Evolutionary conservation across 2,888 invertebrate species (phyloP).

Genomic region (Arge pagana): DNA sequence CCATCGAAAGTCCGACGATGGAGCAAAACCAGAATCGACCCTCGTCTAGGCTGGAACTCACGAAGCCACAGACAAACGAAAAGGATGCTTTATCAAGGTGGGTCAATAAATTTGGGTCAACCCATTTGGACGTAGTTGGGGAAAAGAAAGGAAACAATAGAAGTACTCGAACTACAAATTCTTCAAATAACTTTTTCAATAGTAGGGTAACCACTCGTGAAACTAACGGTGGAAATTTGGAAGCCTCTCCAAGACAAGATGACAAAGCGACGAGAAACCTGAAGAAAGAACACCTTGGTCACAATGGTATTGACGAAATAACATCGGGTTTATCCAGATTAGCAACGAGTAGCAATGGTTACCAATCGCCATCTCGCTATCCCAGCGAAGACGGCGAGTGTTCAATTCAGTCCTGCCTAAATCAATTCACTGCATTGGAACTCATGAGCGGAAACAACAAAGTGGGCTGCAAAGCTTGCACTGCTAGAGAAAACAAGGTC

Average conservation of each 20-base stretch:
- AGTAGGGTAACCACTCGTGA: neutral
- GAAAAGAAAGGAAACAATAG: too few species aligned
- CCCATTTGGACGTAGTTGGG: too few species aligned
- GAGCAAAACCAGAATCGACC: slow-evolving; percentile 61
- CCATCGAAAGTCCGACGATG: slow-evolving; percentile 59
- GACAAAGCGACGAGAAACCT: slow-evolving; percentile 21
- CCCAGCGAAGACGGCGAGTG: slow-evolving; percentile 78
- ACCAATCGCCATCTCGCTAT: slow-evolving; percentile 63
- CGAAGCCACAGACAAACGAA: neutral
- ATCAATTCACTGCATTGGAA: slow-evolving; percentile 90
- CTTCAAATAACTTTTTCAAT: too few species aligned
- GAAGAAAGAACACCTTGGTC: slow-evolving; percentile 9
- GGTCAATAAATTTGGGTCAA: too few species aligned
- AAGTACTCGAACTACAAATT: neutral
- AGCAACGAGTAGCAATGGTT: slow-evolving; percentile 31
- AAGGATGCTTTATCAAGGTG: slow-evolving; percentile 9
- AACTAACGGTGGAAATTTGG: too few species aligned
- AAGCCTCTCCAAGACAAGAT: slow-evolving; percentile 12
- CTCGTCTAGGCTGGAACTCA: slow-evolving; percentile 28
- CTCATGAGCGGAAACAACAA: slow-evolving; percentile 90
- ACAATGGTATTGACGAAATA: slow-evolving; percentile 38
- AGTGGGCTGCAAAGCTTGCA: slow-evolving; percentile 91
- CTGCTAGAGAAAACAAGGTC: slow-evolving; percentile 68
- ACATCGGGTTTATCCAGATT: slow-evolving; percentile 39
- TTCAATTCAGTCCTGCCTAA: slow-evolving; percentile 86